These are phyloP conservation scores for Sclerurus mexicanus DNA, from an alignment of 2,113 vertebrate genomes.

Conservation along the genomic window DNA sequence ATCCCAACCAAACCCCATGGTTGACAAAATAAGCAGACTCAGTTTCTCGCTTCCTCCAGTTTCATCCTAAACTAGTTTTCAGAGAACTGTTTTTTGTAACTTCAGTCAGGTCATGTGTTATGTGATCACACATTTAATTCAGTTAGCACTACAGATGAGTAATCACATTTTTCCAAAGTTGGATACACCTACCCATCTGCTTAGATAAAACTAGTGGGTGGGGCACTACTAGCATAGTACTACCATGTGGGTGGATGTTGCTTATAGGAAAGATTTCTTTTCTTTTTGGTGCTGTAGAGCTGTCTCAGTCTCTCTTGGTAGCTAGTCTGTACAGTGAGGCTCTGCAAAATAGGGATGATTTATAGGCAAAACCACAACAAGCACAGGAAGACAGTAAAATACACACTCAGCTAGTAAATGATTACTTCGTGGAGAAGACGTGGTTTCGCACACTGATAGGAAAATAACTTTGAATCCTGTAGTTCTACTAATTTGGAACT, in stretches of 20 bases:
- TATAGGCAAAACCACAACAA: background rate
- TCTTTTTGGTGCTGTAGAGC: background rate
- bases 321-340: background rate
- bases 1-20: background rate
- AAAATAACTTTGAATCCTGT: background rate
- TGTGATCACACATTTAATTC: slow-evolving; percentile 31
- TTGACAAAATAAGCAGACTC: background rate
- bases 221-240: background rate
- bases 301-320: background rate
- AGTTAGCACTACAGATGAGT: background rate
- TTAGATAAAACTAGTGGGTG: background rate
- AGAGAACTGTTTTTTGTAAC: background rate
- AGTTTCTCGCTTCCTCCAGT: background rate
- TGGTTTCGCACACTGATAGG: background rate
- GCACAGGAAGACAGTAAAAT: background rate
- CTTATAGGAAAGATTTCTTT: background rate
- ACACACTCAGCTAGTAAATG: background rate
- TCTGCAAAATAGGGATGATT: background rate
- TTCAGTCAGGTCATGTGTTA: slow-evolving; percentile 7
- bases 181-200: slow-evolving; percentile 30
- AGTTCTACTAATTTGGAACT: background rate
- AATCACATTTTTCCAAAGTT: background rate
- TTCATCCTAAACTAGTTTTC: background rate
- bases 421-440: background rate
- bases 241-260: background rate